Evolutionary conservation across 2,113 vertebrate species (phyloP), one percentile per base, ranked within the genome.

Genomic region (Sinocyclocheilus grahami): DNA sequence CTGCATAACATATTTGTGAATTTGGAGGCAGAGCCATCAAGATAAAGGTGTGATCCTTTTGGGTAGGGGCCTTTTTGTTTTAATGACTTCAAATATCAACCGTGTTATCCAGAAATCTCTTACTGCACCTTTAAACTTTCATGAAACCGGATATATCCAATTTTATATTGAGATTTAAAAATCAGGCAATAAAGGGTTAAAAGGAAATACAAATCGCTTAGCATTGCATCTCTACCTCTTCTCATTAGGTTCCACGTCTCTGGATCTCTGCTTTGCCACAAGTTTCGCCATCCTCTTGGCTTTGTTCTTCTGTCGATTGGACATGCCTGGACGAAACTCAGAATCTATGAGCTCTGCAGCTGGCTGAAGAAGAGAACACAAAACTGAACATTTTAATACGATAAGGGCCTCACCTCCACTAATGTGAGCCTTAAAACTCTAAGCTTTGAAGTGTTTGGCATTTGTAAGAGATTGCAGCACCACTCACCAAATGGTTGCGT

Each of bases 201-300:
- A 55, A 18, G 5, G 0, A 71, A 20, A 51, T 8, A 3, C 22
- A 46, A 20, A 48, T 80, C 1, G 0, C 42, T 24, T 12, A 30
- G 12, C 11, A 55, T 55, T 5, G 0, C 22, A 82, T 63, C 60
- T 67, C 46, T 82, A 97, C 98, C 98, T 99, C 91, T 99, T 99
- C 89, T 99, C 98, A 91, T 97, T 99, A 42, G 96, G 89, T 93
- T 99, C 98, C 85, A 96, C 89, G 92, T 99, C 98, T 94, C 96
- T 97, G 84, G 98, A 99, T 92, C 95, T 95, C 86, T 99, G 98
- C 90, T 99, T 99, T 88, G 98, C 97, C 93, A 99, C 98, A 60
- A 99, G 94, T 87, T 99, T 99, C 83, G 98, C 98, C 97, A 99
- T 98, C 93, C 98, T 96, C 93, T 99, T 99, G 11, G 98, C 98